A percentile compares a stretch with the other conserved stretches of the same genome.
These are phyloP conservation scores for Meteorus colon DNA, from an alignment of 2,888 invertebrate genomes.

Conservation along the genomic window DNA sequence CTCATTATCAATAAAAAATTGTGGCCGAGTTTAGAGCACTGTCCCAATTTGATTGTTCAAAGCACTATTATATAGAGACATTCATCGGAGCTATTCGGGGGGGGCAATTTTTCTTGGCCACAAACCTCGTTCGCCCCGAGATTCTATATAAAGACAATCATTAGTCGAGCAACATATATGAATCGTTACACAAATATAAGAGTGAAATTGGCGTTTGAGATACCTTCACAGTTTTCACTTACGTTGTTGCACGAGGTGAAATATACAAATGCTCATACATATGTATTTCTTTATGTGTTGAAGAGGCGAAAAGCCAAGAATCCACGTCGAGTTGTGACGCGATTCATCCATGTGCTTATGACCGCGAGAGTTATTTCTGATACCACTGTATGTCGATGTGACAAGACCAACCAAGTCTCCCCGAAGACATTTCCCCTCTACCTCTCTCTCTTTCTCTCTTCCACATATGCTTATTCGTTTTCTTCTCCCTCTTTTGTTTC, in stretches of 20 bases:
- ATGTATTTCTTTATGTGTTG: not conserved
- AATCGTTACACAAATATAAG: not conserved
- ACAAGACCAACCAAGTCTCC: slow-evolving; percentile 40
- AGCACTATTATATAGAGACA: no score
- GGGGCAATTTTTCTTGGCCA: no score
- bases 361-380: slow-evolving; percentile 54
- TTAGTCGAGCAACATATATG: not conserved
- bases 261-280: not conserved
- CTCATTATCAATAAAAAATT: no score
- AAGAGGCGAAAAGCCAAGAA: slow-evolving; percentile 35
- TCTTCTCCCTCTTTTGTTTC: not conserved
- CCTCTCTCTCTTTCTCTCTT: slow-evolving; percentile 2
- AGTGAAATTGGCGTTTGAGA: not conserved
- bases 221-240: not conserved
- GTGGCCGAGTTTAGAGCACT: no score
- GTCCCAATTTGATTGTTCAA: no score
- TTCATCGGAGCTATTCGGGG: no score
- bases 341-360: slow-evolving; percentile 27
- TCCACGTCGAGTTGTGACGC: slow-evolving; percentile 24
- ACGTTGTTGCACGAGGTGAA: not conserved
- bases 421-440: not conserved
- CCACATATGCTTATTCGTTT: not conserved
- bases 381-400: slow-evolving; percentile 51
- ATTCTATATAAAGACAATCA: slow-evolving; percentile 6
- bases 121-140: no score